A percentile compares a stretch with the other conserved stretches of the same genome.
These are phyloP conservation scores for Mesembrinibis cayennensis DNA, from an alignment of 2,113 vertebrate species.

Conservation along the genomic window DNA sequence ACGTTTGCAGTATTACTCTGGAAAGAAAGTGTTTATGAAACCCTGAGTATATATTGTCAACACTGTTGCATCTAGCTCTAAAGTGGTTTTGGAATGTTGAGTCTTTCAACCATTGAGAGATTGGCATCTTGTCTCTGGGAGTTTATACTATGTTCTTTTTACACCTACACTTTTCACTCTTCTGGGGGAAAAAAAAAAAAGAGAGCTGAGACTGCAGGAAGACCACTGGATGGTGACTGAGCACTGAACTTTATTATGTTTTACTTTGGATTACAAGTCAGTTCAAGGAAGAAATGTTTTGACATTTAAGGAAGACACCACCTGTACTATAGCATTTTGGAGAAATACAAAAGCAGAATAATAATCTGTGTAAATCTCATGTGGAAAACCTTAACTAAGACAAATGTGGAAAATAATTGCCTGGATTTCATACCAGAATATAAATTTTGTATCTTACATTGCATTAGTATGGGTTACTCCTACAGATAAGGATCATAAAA, in stretches of 20 bases:
- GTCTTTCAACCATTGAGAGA: not conserved
- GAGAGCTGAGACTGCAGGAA: not conserved
- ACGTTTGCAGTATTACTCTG: not conserved
- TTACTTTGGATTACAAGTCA: not conserved
- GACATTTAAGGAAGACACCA: not conserved
- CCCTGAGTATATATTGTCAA: not conserved
- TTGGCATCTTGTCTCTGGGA: not conserved
- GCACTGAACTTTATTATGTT: not conserved
- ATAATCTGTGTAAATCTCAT: not conserved
- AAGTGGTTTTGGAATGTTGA: not conserved
- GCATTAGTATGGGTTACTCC: not conserved
- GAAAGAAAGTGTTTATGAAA: not conserved
- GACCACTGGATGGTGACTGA: not conserved
- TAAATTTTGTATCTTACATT: not conserved
- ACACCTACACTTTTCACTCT: not conserved
- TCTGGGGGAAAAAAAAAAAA: not conserved
- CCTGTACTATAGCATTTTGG: not conserved
- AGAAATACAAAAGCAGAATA: not conserved
- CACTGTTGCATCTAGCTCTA: not conserved
- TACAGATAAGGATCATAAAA: not conserved
- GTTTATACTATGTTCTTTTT: not conserved
- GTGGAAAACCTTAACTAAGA: not conserved
- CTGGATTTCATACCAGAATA: not conserved
- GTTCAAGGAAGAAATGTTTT: not conserved
- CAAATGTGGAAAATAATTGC: not conserved